Percentiles rank a stretch among this genome's conserved stretches.
These are phyloP conservation scores for Platerodrilus igneus DNA, from an alignment of 2,888 invertebrate species.

Conservation along the genomic window DNA sequence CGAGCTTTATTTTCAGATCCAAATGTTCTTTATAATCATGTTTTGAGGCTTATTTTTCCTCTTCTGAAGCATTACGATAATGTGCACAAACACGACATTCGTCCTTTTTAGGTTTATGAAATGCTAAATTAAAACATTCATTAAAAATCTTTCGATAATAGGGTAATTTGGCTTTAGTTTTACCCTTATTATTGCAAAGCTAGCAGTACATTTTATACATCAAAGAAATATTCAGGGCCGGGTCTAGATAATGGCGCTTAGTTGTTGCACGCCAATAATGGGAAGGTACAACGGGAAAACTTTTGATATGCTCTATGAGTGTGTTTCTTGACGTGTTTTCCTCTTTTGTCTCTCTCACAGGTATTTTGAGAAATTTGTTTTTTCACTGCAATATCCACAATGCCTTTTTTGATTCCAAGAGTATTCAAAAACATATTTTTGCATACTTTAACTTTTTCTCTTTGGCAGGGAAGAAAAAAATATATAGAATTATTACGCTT, in stretches of 20 bases:
- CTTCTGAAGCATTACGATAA: too few species aligned
- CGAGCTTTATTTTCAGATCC: too few species aligned
- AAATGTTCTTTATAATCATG: too few species aligned
- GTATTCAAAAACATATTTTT: too few species aligned
- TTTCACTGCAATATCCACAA: too few species aligned
- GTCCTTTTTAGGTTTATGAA: conserved; percentile 19
- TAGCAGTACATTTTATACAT: conserved; percentile 7
- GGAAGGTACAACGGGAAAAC: conserved; percentile 10
- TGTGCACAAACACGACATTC: conserved; percentile 19
- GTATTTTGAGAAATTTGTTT: conserved; percentile 9
- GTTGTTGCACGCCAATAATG: conserved; percentile 8
- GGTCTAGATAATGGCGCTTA: background rate
- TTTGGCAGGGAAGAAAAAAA: too few species aligned
- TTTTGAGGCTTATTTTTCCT: too few species aligned
- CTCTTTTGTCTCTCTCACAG: conserved; percentile 6
- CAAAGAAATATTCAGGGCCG: conserved; percentile 3
- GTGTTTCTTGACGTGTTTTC: conserved; percentile 2
- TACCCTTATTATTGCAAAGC: background rate
- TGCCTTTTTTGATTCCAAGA: too few species aligned
- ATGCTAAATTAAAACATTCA: conserved; percentile 18
- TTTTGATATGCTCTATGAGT: conserved; percentile 8
- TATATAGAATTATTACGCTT: too few species aligned
- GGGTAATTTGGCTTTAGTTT: background rate
- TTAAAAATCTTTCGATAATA: conserved; percentile 17
- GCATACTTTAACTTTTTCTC: too few species aligned